Base-by-base conservation (phyloP, 1,140 invertebrate species). In the Lepidurus couesii region DNA sequence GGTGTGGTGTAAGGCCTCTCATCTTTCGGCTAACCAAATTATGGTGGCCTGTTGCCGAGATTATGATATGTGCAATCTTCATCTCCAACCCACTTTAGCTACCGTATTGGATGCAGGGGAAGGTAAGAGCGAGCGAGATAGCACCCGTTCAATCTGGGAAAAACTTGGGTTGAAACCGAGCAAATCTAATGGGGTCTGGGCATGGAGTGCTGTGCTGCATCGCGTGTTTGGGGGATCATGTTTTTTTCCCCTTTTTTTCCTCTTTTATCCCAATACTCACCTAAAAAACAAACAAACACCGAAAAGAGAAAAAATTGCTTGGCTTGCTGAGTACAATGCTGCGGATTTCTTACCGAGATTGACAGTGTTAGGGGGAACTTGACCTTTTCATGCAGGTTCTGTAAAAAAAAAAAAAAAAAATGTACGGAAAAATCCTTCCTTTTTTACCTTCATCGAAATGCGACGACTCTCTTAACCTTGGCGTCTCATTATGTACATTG, bases 31-130 rank as follows among this genome's bases (percentile, higher is more conserved):
- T 86, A 83, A 81, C 85, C 84, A 82, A 84, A 84, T 84, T 84
- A 83, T 84, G 81, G 84, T 83, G 73, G 80, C 82, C 75, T 86
- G 85, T 84, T 92, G 91, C 86, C 87, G 88, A 81, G 84, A 89
- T 83, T 85, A 84, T 83, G 90, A 92, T 84, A 88, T 88, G 84
- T 92, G 91, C 86, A 92, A 92, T 87, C 83, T 80, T 79, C 83
- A 87, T 84, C 43, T 74, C 21, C 65, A 75, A 44, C 78, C 78
- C 73, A 79, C 78, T 44, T 47, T 79, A 11, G 78, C 78, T 42
- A 47, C 78, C 24, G 73, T 43, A 42, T 26, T 45, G 73, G 73
- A 44, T 24, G 78, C 74, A 75, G 44, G 47, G 24, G n/a, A 77
- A 42, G 74, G 42, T 53, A 77, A 65, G 21, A 47, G 53, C 9